Percentiles rank a stretch among this genome's conserved stretches.
These are phyloP conservation scores for Mugil cephalus DNA, from an alignment of 2,113 vertebrate genomes.

Conservation along the genomic window DNA sequence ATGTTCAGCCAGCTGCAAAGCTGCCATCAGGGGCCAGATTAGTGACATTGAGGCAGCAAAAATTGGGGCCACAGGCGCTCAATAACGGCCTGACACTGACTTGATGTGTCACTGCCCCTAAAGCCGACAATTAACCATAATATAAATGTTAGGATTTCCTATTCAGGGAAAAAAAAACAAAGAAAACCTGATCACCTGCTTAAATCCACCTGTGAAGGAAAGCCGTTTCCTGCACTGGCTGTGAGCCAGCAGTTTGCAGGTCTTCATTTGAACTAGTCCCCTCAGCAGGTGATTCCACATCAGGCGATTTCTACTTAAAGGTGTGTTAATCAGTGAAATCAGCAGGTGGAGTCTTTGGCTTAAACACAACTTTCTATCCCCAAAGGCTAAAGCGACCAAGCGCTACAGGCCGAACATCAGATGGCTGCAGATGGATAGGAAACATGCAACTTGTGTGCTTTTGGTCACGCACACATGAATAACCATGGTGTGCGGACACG, in stretches of 20 bases:
- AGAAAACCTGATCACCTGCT: background rate
- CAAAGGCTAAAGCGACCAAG: background rate
- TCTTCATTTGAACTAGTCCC: background rate
- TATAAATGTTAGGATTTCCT: background rate
- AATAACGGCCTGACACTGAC: no score
- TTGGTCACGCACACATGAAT: slow-evolving; percentile 22
- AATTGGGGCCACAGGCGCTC: no score
- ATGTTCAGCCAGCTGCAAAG: no score
- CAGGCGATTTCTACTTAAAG: background rate
- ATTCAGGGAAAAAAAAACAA: background rate
- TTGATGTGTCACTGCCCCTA: background rate
- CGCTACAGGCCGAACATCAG: slow-evolving; percentile 1
- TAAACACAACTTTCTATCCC: background rate
- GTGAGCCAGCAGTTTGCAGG: background rate
- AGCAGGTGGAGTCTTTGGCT: slow-evolving; percentile 33
- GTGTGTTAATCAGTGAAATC: slow-evolving; percentile 23
- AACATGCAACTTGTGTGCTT: background rate
- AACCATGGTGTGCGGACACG: slow-evolving; percentile 15
- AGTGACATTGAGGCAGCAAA: no score
- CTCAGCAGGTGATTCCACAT: background rate
- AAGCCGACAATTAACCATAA: background rate
- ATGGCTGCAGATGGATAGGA: background rate
- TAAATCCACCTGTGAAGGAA: background rate
- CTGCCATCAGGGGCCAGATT: no score
- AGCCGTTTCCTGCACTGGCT: background rate